Percentiles rank a stretch among this genome's conserved stretches.
These are phyloP conservation scores for Bradypodion pumilum DNA, from an alignment of 2,797 vertebrate genomes.

Conservation along the genomic window DNA sequence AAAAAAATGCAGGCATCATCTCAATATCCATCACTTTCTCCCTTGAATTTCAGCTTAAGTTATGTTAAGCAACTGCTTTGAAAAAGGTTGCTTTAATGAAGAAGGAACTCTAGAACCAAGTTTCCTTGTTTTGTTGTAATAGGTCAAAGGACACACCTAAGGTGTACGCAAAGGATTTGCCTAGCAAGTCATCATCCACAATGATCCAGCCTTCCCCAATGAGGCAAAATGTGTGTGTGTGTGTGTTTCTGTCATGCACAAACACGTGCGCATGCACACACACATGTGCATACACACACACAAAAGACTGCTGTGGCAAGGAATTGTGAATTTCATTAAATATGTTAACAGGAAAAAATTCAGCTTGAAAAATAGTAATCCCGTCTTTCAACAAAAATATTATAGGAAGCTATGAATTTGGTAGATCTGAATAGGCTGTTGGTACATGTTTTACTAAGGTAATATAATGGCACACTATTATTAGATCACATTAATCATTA, in stretches of 20 bases:
- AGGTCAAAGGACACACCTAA: slow-evolving; percentile 65
- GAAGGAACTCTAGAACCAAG: slow-evolving; percentile 64
- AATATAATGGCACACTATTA: slow-evolving; percentile 99
- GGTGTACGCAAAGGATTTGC: slow-evolving; percentile 57
- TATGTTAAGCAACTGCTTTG: slow-evolving; percentile 8
- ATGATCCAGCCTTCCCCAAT: slow-evolving; percentile 67
- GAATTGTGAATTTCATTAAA: slow-evolving; percentile 83
- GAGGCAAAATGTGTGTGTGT: slow-evolving; percentile 51
- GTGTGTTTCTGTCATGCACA: not conserved
- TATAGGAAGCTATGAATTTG: slow-evolving; percentile 99
- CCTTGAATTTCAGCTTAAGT: slow-evolving; percentile 45
- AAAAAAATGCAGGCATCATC: slow-evolving; percentile 10
- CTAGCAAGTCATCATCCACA: slow-evolving; percentile 70
- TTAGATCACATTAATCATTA: slow-evolving; percentile 99
- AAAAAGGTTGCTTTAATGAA: slow-evolving; percentile 58
- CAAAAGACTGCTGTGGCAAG: slow-evolving; percentile 70
- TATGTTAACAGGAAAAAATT: slow-evolving; percentile 77
- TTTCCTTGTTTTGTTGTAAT: slow-evolving; percentile 37
- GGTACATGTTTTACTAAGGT: slow-evolving; percentile 99
- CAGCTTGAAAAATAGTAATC: slow-evolving; percentile 91
- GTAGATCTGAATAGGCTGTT: slow-evolving; percentile 99
- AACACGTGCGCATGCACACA: slow-evolving; percentile 52
- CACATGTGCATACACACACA: slow-evolving; percentile 40
- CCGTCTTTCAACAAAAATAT: slow-evolving; percentile 97
- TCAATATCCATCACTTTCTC: slow-evolving; percentile 43